Base-by-base conservation (phyloP, 2,888 invertebrate genomes). In the Lepidochrysops patricia region DNA sequence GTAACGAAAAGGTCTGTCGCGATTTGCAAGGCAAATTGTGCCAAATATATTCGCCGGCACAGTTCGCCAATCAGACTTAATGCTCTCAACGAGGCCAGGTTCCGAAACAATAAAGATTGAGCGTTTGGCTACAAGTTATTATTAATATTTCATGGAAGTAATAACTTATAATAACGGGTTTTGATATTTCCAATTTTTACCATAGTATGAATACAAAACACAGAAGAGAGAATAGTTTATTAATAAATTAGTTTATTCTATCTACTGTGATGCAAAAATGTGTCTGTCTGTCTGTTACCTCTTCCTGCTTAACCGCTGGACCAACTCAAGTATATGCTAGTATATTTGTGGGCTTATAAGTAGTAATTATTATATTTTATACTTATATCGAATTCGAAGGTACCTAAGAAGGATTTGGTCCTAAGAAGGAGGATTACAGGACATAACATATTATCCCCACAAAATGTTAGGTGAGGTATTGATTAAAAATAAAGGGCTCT, bases 401-500 rank as follows among this genome's bases (percentile, higher is more conserved):
- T 15, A 15, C 15, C 12, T 23, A 43, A 9, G n/a, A n/a, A n/a
- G n/a, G n/a, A n/a, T n/a, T 19, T 35, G 35, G 35, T 13, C 43
- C 19, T 43, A 37, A 15, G 37, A 3, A 19, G 43, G 43, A 3
- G 43, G 19, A 43, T 19, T 19, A 43, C 23, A 43, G 43, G 15
- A 43, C 9, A 43, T 15, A 23, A 29, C 7, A 29, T 29, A 7
- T 29, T n/a, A 34, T 50, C 26, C 26, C 6, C 26, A 13, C 52
- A 52, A 52, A 52, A 26, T 4, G 27, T 52, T 43, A 13, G 7
- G 26, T 52, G 13, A 52, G 1, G 49, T 64, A 61, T 61, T 65
- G 60, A 62, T 57, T 43, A 26, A 52, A 27, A 27, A 52, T 52
- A 52, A 52, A 13, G 52, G 27, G 52, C 26, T 27, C 27, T 52